Evolutionary conservation across 1,140 invertebrate species (phyloP).

Genomic region (Saccostrea glomerata): DNA sequence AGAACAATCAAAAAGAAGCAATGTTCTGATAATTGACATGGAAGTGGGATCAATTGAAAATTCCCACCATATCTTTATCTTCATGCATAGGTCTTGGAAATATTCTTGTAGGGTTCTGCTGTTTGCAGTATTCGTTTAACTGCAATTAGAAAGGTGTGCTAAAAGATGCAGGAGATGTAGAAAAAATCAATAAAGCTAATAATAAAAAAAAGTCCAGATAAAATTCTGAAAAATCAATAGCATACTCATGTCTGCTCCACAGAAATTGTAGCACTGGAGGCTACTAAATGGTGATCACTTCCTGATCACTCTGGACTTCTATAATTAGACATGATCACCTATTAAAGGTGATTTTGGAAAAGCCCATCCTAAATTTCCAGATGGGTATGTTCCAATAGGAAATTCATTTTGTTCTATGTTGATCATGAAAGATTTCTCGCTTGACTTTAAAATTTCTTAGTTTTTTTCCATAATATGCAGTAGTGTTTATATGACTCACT

Average conservation of each 20-base stretch:
- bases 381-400: neutral
- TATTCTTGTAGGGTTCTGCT: neutral
- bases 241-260: neutral
- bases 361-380: neutral
- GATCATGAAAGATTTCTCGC: neutral
- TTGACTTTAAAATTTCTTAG: too few species aligned
- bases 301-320: neutral
- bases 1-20: neutral
- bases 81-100: neutral
- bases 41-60: neutral
- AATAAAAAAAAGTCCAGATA: slow-evolving; percentile 18
- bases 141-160: neutral
- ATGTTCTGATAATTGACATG: neutral
- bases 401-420: neutral
- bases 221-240: neutral
- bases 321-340: neutral
- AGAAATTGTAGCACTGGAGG: slow-evolving; percentile 6
- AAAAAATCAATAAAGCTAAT: slow-evolving; percentile 31
- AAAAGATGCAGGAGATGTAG: slow-evolving; percentile 23
- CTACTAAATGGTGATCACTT: neutral
- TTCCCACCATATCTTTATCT: neutral
- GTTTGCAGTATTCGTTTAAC: neutral
- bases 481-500: too few species aligned
- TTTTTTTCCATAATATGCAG: too few species aligned
- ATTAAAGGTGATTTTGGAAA: neutral